Evolutionary conservation across 2,113 vertebrate species (phyloP), one percentile per base, ranked within the genome.

Genomic region (Phasianus colchicus): DNA sequence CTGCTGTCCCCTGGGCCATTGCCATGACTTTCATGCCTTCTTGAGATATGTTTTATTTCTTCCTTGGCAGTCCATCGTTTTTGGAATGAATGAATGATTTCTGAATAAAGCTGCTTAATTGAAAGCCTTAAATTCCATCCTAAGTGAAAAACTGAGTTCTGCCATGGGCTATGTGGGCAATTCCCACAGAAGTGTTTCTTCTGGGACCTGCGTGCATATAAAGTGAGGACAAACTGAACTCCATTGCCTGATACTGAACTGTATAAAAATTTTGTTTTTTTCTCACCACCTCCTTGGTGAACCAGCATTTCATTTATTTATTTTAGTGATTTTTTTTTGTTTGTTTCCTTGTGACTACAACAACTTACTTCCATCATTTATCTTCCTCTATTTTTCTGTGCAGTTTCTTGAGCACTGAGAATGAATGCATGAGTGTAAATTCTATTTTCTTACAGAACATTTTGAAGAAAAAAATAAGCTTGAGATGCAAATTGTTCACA

Each of bases 11-110:
- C 29, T 80, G 66, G 60, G 82, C 69, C 38, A 30, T 7, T 89
- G 78, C 57, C 85, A 61, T 89, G 92, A 89, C 72, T 89, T 91
- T 95, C 67, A 67, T 1, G 0, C 78, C 34, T 80, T 88, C n/a
- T 20, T 83, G 42, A 65, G 71, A 55, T 92, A 47, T 25, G 21
- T 74, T 92, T 95, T 89, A 86, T 86, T 85, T 93, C 65, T 95
- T 81, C 63, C 30, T 89, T 95, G 82, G 55, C 50, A 92, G 19
- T 76, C 38, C 20, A 60, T 76, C 38, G 22, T 91, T 89, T 64
- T 91, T 60, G 83, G 60, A 94, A 70, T 66, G 54, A 91, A 74
- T 65, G 27, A 76, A 54, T 64, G 11, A 42, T 60, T 92, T 94
- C 75, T 86, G 12, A 91, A 63, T 58, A 88, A 11, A 55, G 6